phyloP scores from a whole-genome alignment of 2,113 vertebrate species.

The Erythrolamprus reginae region DNA sequence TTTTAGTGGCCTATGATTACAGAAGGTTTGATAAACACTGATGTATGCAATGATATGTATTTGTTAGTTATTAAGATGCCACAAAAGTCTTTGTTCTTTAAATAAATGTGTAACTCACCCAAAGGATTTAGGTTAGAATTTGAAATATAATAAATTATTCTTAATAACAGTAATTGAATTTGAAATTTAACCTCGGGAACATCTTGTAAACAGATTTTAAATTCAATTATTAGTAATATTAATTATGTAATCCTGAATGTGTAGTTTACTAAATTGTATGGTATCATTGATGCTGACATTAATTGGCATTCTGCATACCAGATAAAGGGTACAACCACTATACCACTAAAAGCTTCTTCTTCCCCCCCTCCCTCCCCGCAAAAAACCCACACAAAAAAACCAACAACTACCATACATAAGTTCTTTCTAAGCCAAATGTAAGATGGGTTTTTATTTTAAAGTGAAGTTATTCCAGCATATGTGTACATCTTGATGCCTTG shows the following conservation, averaged over 20 bases:
- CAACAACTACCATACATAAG: neutral
- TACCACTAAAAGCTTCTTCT: neutral
- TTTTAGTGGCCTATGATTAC: neutral
- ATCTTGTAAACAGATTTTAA: neutral
- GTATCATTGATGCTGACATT: neutral
- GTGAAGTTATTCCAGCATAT: neutral
- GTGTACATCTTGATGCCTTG: neutral
- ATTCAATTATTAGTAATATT: neutral
- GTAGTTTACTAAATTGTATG: neutral
- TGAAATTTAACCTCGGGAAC: neutral
- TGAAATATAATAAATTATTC: neutral
- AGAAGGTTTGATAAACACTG: neutral
- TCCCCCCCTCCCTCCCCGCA: neutral
- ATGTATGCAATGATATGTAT: neutral
- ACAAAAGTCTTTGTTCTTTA: neutral
- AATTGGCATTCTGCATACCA: neutral
- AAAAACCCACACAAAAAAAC: neutral
- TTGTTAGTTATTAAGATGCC: neutral
- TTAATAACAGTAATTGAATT: constrained; percentile 2
- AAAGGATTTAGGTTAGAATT: neutral
- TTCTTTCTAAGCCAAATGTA: neutral
- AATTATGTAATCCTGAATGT: constrained; percentile 7
- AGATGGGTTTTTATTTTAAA: neutral
- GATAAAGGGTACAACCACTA: neutral
- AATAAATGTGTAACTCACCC: neutral